Evolutionary conservation across 2,888 invertebrate species (phyloP), one percentile per base, ranked within the genome.

Genomic region (Silvanus unidentatus): DNA sequence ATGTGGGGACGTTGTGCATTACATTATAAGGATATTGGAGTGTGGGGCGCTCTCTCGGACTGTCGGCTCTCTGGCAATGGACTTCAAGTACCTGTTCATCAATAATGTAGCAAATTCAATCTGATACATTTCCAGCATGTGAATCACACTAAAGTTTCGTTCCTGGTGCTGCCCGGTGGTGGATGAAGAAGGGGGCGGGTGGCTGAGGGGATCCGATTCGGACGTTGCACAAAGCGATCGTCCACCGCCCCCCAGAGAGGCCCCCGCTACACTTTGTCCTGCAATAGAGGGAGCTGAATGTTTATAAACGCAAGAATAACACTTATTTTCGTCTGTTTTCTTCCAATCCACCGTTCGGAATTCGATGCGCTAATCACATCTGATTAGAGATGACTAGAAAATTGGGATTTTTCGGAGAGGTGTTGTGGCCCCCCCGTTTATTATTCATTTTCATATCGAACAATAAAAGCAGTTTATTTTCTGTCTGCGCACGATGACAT

Each of bases 21-120:
- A 57, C 62, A 63, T 60, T 59, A 60, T 51, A n/a, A n/a, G 37
- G 2, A 37, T 15, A 37, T 15, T 13, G 37, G 37, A 37, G 37
- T 16, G 14, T 6, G 37, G 37, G 37, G 37, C 32, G 10, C 8
- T 22, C 32, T 5, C n/a, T 8, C 8, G 22, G 3, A 8, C 22
- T 22, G 8, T 22, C 22, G 22, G 22, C 22, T 22, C 32, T n/a
- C n/a, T 37, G 60, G 61, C 61, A 57, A 58, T 60, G 61, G 59
- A 55, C 62, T 62, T 59, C 60, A 66, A 69, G 68, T 69, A 68
- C 69, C 68, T 68, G 67, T 65, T 68, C 69, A 69, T 68, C 65
- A 68, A 68, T 69, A 69, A 68, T 69, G 63, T 65, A 69, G 66
- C 59, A 61, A 58, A 60, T 64, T 59, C 65, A 65, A 64, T 69